phyloP scores from a whole-genome alignment of 2,113 vertebrate species.

The Fukomys damarensis region DNA sequence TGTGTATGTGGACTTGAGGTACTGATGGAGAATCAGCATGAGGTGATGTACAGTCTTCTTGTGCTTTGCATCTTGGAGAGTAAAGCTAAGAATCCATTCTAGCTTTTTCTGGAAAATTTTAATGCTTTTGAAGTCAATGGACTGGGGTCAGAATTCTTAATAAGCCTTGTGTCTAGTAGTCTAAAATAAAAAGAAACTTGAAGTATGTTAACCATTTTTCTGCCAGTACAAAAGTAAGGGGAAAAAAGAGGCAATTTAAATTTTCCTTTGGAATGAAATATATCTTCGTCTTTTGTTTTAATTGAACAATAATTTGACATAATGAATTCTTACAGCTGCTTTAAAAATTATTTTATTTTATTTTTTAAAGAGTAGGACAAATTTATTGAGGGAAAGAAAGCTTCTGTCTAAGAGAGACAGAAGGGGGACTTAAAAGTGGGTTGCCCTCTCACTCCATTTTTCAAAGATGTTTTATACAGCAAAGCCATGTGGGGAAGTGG shows the following conservation, averaged over 20 bases:
- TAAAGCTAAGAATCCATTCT: not conserved
- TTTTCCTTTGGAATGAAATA: constrained; percentile 37
- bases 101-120: constrained; percentile 5
- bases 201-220: not conserved
- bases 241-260: not conserved
- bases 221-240: not conserved
- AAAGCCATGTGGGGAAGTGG: too few relatives aligned
- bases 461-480: too few relatives aligned
- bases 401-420: too few relatives aligned
- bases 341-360: constrained; percentile 12
- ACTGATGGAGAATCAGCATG: not conserved
- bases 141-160: not conserved
- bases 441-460: too few relatives aligned
- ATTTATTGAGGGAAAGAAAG: too few relatives aligned
- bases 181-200: not conserved
- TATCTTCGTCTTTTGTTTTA: constrained; percentile 32
- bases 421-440: too few relatives aligned
- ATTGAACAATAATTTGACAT: constrained; percentile 43
- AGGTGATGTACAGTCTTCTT: not conserved
- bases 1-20: not conserved
- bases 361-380: too few relatives aligned
- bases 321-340: constrained; percentile 25
- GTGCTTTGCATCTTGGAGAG: not conserved
- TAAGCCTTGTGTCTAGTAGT: not conserved
- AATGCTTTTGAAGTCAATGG: not conserved